These are phyloP conservation scores for Dusona sp. DNA, from an alignment of 2,888 invertebrate species.

Conservation along the genomic window DNA sequence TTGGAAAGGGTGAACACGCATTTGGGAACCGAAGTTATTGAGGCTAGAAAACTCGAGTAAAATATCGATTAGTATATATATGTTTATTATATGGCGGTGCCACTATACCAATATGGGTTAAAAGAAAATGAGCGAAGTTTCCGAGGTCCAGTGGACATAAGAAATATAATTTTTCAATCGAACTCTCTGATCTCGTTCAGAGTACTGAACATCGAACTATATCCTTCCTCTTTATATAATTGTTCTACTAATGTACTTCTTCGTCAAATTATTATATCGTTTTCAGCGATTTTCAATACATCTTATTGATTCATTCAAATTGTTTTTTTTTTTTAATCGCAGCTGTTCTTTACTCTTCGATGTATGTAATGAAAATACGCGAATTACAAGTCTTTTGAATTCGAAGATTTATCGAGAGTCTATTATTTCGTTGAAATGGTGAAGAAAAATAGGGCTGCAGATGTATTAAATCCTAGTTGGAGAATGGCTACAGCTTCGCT, in stretches of 20 bases:
- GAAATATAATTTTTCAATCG: conserved; percentile 39
- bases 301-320: too few relatives aligned
- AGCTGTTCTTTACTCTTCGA: not conserved
- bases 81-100: not conserved
- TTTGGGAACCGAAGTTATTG: conserved; percentile 52
- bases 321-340: not conserved
- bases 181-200: conserved; percentile 16
- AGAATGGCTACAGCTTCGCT: conserved; percentile 23
- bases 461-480: conserved; percentile 22
- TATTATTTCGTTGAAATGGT: conserved; percentile 1
- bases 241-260: not conserved
- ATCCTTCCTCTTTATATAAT: conserved; percentile 35
- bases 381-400: not conserved
- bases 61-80: conserved; percentile 40
- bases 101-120: conserved; percentile 8
- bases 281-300: not conserved
- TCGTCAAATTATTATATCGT: conserved; percentile 6
- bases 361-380: not conserved
- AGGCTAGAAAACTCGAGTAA: conserved; percentile 43
- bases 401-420: not conserved
- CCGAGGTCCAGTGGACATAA: conserved; percentile 1
- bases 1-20: conserved; percentile 43
- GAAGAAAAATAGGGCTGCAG: conserved; percentile 19
- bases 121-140: conserved; percentile 12
- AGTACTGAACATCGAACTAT: conserved; percentile 7